Evolutionary conservation across 2,113 vertebrate species (phyloP).

Genomic region (Camelus dromedarius): DNA sequence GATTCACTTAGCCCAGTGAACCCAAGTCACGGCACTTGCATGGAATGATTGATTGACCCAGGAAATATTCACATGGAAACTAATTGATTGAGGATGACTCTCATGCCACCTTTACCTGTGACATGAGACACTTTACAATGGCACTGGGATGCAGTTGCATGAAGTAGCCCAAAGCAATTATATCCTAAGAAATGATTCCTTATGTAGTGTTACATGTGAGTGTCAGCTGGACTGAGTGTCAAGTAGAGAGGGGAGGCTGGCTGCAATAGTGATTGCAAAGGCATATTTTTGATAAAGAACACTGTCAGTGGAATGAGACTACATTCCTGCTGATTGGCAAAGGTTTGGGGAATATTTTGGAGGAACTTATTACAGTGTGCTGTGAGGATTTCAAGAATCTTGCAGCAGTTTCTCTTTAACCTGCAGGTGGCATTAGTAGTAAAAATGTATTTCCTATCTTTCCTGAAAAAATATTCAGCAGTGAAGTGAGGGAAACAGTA

Average conservation of each 20-base stretch:
- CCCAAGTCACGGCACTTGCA: background rate
- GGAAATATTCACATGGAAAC: slow-evolving; percentile 22
- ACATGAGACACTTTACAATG: background rate
- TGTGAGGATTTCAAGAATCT: slow-evolving; percentile 78
- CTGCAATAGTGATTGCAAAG: background rate
- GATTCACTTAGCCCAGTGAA: slow-evolving; percentile 61
- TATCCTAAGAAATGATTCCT: slow-evolving; percentile 40
- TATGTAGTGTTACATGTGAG: background rate
- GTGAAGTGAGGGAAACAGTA: slow-evolving; percentile 85
- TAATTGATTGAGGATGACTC: background rate
- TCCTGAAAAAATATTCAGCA: slow-evolving; percentile 87
- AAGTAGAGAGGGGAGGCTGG: background rate
- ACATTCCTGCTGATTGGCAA: slow-evolving; percentile 39
- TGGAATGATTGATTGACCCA: slow-evolving; percentile 41
- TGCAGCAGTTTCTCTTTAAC: slow-evolving; percentile 88
- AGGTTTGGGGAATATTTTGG: slow-evolving; percentile 41
- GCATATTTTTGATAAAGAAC: slow-evolving; percentile 32
- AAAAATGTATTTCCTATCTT: slow-evolving; percentile 90
- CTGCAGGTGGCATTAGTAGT: slow-evolving; percentile 92
- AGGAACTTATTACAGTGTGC: slow-evolving; percentile 42
- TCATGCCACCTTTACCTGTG: slow-evolving; percentile 57
- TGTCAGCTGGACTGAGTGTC: background rate
- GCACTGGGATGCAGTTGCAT: background rate
- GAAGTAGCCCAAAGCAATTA: slow-evolving; percentile 62
- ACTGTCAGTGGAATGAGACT: background rate